Base-by-base conservation (phyloP, 2,888 invertebrate genomes). In the Fabriciana adippe region DNA sequence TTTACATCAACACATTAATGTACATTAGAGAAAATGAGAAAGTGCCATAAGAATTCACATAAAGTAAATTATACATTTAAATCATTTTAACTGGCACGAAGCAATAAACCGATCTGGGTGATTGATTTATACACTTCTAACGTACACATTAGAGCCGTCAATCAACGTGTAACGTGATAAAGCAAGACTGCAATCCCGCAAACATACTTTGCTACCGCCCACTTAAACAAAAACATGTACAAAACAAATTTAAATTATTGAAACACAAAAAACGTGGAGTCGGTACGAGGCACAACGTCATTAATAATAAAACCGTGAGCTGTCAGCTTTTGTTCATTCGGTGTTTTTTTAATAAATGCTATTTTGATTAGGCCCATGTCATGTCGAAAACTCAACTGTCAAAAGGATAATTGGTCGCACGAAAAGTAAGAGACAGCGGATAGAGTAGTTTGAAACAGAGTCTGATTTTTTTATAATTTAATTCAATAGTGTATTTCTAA, bases 301-400 rank as follows among this genome's bases (percentile, higher is more conserved):
- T 91, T 91, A 90, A 91, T 90, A 90, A 90, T 89, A 84, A 83
- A 90, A 86, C 90, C 90, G 89, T 88, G 88, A 88, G 90, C 92
- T 90, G 93, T 92, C 92, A 89, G 87, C 86, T 86, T 59, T 86
- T 84, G 87, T 87, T 90, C 88, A 90, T 88, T 88, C 88, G 85
- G 85, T 85, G 86, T 86, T 89, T 90, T 89, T 90, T 87, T 86
- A 85, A 90, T 90, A 91, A 93, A 92, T 88, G 91, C 86, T 93
- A 90, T 93, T 92, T 93, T 93, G 93, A 94, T 93, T 93, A 93
- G 93, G 93, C 93, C 93, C 90, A 90, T 89, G 93, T 93, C 93
- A 92, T 90, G 91, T 92, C 87, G 86, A 88, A 92, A 90, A 92
- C 90, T 93, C 87, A 92, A 88, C 93, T 93, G 93, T 93, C 93